phyloP scores from a whole-genome alignment of 2,888 invertebrate species.

The Iselma pallidipennis region DNA sequence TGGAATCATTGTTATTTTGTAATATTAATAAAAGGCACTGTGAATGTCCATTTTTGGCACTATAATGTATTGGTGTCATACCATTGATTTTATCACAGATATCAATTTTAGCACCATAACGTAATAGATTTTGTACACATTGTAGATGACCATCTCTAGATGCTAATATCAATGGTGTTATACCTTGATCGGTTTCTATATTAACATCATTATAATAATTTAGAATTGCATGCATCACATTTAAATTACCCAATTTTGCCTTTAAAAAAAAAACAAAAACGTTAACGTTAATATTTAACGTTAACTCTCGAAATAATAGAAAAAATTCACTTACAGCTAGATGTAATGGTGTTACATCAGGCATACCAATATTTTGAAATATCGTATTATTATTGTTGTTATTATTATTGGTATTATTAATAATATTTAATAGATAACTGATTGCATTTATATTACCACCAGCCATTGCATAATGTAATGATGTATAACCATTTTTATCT shows the following conservation, averaged over 20 bases:
- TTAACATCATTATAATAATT: slow-evolving; percentile 62
- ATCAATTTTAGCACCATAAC: slow-evolving; percentile 61
- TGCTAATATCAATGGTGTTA: slow-evolving; percentile 64
- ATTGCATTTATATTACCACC: slow-evolving; percentile 62
- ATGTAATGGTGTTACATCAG: slow-evolving; percentile 60
- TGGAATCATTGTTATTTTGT: slow-evolving; percentile 55
- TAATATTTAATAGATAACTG: slow-evolving; percentile 32
- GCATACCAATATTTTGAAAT: slow-evolving; percentile 36
- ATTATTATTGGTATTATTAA: slow-evolving; percentile 5
- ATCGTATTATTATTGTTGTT: background rate
- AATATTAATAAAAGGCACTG: slow-evolving; percentile 60
- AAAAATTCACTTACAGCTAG: slow-evolving; percentile 56
- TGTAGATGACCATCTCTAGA: slow-evolving; percentile 61
- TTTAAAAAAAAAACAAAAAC: slow-evolving; percentile 26
- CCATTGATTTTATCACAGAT: slow-evolving; percentile 52
- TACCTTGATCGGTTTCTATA: slow-evolving; percentile 59
- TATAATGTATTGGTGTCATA: slow-evolving; percentile 52
- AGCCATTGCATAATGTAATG: slow-evolving; percentile 67
- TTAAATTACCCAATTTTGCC: slow-evolving; percentile 63
- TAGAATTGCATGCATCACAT: slow-evolving; percentile 60
- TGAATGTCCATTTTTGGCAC: slow-evolving; percentile 59
- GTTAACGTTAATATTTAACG: too few relatives aligned
- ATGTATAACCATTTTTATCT: slow-evolving; percentile 62
- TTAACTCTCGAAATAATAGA: too few relatives aligned
- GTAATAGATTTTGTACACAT: slow-evolving; percentile 61